Percentiles rank a stretch among this genome's conserved stretches.
phyloP scores from a whole-genome alignment of 2,113 vertebrate species.

The Fulmarus glacialis region DNA sequence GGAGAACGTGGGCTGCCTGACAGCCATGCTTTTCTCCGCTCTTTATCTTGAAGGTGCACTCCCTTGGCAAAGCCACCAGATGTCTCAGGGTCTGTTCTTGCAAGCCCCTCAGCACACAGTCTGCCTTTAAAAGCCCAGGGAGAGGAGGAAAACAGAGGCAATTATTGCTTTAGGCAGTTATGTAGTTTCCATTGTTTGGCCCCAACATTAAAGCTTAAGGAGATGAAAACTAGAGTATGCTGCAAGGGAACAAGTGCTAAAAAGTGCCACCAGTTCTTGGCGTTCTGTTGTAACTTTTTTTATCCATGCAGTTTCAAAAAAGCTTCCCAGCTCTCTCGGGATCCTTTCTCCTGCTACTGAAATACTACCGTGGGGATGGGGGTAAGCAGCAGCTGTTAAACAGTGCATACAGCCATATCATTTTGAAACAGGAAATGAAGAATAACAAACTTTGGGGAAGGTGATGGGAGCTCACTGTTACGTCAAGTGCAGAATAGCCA shows the following conservation, averaged over 20 bases:
- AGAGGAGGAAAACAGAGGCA: not conserved
- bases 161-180: not conserved
- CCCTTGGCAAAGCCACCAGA: not conserved
- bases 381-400: not conserved
- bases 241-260: not conserved
- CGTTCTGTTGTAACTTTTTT: not conserved
- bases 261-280: not conserved
- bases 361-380: not conserved
- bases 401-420: fast-evolving
- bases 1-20: not conserved
- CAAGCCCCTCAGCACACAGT: not conserved
- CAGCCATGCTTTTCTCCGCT: not conserved
- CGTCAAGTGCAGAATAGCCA: fast-evolving
- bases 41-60: not conserved
- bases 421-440: not conserved
- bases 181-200: not conserved
- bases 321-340: not conserved
- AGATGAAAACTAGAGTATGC: not conserved
- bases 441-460: not conserved
- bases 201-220: not conserved
- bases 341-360: not conserved
- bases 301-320: not conserved
- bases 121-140: not conserved
- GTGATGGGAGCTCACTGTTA: not conserved
- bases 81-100: not conserved